Conservation (phyloP, 2,113 vertebrate genomes). For the Spea bombifrons region DNA sequence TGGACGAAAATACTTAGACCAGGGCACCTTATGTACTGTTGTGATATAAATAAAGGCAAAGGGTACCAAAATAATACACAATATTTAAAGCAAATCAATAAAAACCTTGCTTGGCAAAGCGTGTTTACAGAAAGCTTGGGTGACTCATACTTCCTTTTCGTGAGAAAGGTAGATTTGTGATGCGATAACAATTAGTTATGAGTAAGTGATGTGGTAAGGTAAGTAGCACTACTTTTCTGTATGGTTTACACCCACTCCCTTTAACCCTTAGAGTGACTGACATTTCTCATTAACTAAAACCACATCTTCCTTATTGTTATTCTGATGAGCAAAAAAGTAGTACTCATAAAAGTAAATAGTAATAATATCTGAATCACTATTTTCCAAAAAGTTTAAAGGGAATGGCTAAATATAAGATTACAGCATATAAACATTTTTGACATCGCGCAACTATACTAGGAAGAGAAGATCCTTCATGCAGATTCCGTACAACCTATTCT, state of each 20-base stretch:
- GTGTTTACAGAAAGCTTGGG: conserved; percentile 4
- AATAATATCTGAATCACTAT: too few relatives aligned
- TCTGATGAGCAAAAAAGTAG: too few relatives aligned
- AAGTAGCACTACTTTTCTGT: conserved; percentile 4
- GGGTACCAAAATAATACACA: conserved; percentile 34
- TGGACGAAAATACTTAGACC: neutral
- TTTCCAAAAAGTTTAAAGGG: too few relatives aligned
- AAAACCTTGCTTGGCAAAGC: conserved; percentile 21
- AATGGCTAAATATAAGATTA: too few relatives aligned
- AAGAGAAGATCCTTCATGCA: too few relatives aligned
- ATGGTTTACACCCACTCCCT: conserved; percentile 15
- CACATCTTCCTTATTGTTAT: too few relatives aligned
- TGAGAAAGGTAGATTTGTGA: conserved; percentile 16
- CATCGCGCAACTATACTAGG: too few relatives aligned
- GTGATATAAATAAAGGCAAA: conserved; percentile 31
- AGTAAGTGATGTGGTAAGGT: conserved; percentile 11
- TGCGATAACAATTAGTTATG: conserved; percentile 27
- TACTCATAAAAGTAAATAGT: too few relatives aligned
- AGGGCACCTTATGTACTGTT: conserved; percentile 38
- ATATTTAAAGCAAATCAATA: conserved; percentile 27
- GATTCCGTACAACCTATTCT: too few relatives aligned
- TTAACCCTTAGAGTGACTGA: neutral
- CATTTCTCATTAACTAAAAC: too few relatives aligned
- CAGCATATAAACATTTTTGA: too few relatives aligned
- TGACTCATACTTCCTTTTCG: conserved; percentile 18